Conservation (phyloP, 37 sponge, comb jelly and placozoan species). For the Diacarnus erythraeanus region DNA sequence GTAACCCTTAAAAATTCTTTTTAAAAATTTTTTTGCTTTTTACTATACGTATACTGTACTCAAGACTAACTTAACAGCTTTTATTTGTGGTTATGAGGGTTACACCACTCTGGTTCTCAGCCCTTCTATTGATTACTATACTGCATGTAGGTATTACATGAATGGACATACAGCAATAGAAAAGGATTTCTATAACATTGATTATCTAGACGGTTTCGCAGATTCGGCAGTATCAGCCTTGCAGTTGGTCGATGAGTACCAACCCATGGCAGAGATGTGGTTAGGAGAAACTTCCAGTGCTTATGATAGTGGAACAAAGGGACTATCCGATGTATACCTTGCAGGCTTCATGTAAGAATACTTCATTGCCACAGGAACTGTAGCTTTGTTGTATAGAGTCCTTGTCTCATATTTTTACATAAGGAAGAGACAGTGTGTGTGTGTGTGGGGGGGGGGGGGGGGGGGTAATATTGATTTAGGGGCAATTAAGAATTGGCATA, state of each 20-base stretch:
- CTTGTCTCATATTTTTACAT: too few species aligned
- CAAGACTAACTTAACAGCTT: neutral
- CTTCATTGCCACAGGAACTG: neutral
- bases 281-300: slow-evolving; percentile 57
- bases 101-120: too few species aligned
- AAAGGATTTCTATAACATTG: slow-evolving; percentile 15
- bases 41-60: too few species aligned
- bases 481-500: too few species aligned
- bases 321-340: slow-evolving; percentile 21
- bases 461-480: too few species aligned
- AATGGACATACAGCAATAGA: slow-evolving; percentile 26
- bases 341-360: slow-evolving; percentile 30
- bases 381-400: neutral
- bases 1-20: too few species aligned
- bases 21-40: too few species aligned
- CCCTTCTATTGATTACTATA: neutral
- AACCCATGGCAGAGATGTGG: slow-evolving; percentile 49
- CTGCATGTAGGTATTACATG: slow-evolving; percentile 39
- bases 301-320: slow-evolving; percentile 35
- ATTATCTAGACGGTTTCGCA: slow-evolving; percentile 30
- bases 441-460: too few species aligned
- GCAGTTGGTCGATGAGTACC: neutral
- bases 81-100: neutral
- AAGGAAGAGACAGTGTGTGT: too few species aligned
- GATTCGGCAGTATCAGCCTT: neutral